Base-by-base conservation (phyloP, 1,140 invertebrate genomes). In the Colletes gigas region DNA sequence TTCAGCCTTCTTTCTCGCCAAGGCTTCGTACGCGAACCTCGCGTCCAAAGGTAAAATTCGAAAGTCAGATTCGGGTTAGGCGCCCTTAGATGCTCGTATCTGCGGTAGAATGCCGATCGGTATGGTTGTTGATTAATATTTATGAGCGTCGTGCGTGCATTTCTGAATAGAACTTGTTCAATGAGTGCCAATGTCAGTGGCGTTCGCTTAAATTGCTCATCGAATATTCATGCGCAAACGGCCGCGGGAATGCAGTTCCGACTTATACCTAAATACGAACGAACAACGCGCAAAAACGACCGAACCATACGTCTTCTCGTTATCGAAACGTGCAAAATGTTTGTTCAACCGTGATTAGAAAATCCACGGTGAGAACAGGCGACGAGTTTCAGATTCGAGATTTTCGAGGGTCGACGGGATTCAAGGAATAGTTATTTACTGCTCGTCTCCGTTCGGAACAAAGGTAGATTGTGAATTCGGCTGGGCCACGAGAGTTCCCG, bases 81-180 rank as follows among this genome's bases (percentile, higher is more conserved):
- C 9, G 3, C 44, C 6, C 44, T 9, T 47, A 47, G 44, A 30
- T 8, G 44, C 4, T 47, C 4, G 44, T 47, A 9, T 9, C 30
- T 2, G n/a, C 62, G 62, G 62, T 8, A 44, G 54, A 50, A 55
- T 7, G 12, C 17, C 39, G n/a, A 10, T 39, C 50, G 8, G 17
- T 57, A 3, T 52, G 19, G 39, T 30, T 6, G 60, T 73, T 65
- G 65, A 73, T 79, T 73, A 79, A 79, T 79, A 79, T 79, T 79
- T 79, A 79, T 79, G 77, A 79, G 77, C 52, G 8, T 72, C 21
- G 59, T 41, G 55, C 69, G 69, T 50, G 77, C 69, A 50, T 79
- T 79, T 79, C 77, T 73, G 70, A 70, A 70, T 72, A 54, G 50
- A 79, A 79, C 69, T 65, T 79, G 77, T 73, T 79, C 77, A 79